Evolutionary conservation across 2,113 vertebrate genomes (phyloP).

Genomic region (Nycticorax nycticorax): DNA sequence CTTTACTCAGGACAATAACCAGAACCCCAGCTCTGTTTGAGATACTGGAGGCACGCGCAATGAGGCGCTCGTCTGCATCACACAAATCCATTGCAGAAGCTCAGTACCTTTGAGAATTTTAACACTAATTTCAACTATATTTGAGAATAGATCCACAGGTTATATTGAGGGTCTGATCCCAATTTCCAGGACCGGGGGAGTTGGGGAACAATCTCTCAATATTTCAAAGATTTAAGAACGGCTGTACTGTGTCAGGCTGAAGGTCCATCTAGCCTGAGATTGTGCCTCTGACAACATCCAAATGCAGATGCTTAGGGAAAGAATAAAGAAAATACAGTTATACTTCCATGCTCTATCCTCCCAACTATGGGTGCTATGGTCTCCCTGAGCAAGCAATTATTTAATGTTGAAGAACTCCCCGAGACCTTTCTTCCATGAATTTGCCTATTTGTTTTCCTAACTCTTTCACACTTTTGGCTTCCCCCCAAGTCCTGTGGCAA

Average conservation of each 20-base stretch:
- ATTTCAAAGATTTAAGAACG: neutral
- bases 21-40: neutral
- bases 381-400: neutral
- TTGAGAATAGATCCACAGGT: neutral
- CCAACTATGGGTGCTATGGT: neutral
- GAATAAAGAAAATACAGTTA: neutral
- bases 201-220: fast-evolving
- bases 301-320: neutral
- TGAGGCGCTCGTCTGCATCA: neutral
- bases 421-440: neutral
- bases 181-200: neutral
- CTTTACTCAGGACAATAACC: neutral
- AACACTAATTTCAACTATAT: neutral
- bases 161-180: neutral
- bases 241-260: neutral
- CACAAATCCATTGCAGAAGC: neutral
- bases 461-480: neutral
- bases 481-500: neutral
- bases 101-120: neutral
- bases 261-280: neutral
- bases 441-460: neutral
- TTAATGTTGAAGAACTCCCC: neutral
- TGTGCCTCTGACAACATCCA: neutral
- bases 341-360: neutral
- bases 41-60: neutral